Percentiles rank a stretch among this genome's conserved stretches.
Conservation (phyloP, 2,113 vertebrate species). For the Willisornis vidua region DNA sequence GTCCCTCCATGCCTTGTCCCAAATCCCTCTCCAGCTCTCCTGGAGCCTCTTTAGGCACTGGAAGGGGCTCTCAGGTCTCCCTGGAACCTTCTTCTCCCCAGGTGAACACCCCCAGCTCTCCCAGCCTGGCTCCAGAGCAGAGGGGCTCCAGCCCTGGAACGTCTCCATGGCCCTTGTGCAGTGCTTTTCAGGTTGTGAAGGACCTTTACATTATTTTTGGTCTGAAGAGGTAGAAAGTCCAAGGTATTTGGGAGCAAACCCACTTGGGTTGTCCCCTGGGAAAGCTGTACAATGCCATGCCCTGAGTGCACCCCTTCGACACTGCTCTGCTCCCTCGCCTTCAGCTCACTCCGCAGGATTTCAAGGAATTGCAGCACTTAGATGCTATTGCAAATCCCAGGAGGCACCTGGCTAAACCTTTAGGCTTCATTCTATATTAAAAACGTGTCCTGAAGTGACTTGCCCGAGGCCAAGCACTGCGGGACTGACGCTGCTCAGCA, state of each 20-base stretch:
- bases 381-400: background rate
- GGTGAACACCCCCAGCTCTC: background rate
- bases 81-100: background rate
- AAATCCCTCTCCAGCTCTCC: background rate
- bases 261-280: background rate
- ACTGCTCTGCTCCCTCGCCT: background rate
- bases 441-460: background rate
- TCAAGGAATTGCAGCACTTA: background rate
- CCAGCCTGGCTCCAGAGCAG: background rate
- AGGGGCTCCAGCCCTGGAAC: background rate
- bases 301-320: fast-evolving
- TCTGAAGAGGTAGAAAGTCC: background rate
- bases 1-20: background rate
- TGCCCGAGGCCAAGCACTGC: background rate
- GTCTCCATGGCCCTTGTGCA: background rate
- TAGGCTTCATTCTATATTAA: conserved; percentile 20
- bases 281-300: background rate
- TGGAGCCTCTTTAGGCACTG: background rate
- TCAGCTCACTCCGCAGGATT: background rate
- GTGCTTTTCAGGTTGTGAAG: background rate
- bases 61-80: background rate
- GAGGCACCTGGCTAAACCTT: conserved; percentile 11
- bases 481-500: background rate
- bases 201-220: background rate
- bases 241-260: background rate